A percentile compares a stretch with the other conserved stretches of the same genome.
Conservation (phyloP, 2,797 vertebrate species). For the Neosilurus mollespiculum region DNA sequence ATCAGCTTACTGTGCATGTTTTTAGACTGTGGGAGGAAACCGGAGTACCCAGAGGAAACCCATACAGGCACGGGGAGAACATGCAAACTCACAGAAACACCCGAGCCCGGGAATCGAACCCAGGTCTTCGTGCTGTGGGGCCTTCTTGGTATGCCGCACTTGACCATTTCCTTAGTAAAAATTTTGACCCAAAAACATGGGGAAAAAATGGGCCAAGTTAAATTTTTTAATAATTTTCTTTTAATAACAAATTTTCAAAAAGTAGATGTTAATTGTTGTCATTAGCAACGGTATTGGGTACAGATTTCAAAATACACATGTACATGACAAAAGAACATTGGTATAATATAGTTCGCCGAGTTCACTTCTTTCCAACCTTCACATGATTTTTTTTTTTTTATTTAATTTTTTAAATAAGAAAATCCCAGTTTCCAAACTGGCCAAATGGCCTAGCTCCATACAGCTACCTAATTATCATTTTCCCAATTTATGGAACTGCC, state of each 20-base stretch:
- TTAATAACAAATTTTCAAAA: neutral
- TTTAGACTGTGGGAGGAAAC: too few species aligned
- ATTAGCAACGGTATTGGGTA: slow-evolving; percentile 26
- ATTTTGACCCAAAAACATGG: too few species aligned
- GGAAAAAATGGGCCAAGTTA: too few species aligned
- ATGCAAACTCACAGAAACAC: too few species aligned
- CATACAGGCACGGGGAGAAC: too few species aligned
- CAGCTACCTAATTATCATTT: neutral
- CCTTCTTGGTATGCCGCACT: too few species aligned
- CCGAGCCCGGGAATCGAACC: too few species aligned
- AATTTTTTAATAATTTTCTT: too few species aligned
- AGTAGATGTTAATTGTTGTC: neutral
- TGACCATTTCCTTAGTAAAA: too few species aligned
- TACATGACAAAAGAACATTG: slow-evolving; percentile 1
- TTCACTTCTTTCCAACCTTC: neutral
- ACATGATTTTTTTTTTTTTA: neutral
- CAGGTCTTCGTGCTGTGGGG: too few species aligned
- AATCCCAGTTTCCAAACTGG: neutral
- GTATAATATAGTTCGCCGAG: neutral
- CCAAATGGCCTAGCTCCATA: neutral
- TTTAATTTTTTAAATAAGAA: neutral
- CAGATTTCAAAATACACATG: slow-evolving; percentile 30
- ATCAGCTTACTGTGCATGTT: too few species aligned
- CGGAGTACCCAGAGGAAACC: too few species aligned
- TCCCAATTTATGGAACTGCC: neutral